phyloP scores from a whole-genome alignment of 1,140 invertebrate genomes.

The Temnothorax longispinosus region DNA sequence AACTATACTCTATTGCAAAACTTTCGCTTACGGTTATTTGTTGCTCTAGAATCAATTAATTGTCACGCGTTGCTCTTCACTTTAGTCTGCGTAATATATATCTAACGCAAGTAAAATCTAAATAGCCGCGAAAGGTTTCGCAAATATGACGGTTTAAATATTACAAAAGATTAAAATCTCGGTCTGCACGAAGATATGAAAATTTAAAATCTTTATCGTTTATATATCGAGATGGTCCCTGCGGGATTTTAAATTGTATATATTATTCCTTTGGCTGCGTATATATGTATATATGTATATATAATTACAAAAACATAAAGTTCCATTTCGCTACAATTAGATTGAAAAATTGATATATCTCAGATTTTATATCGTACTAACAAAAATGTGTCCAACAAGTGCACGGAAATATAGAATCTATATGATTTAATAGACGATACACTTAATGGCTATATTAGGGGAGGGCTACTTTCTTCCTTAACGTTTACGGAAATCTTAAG shows the following conservation, averaged over 20 bases:
- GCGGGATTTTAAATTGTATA: conserved; percentile 74
- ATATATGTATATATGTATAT: conserved; percentile 28
- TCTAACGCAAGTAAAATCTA: conserved; percentile 17
- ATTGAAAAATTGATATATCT: conserved; percentile 60
- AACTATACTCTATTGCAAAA: conserved; percentile 37
- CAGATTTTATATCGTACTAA: conserved; percentile 31
- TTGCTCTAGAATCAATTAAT: conserved; percentile 20
- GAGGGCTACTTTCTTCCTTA: conserved; percentile 29
- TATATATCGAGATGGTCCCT: conserved; percentile 77
- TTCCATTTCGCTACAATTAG: conserved; percentile 5
- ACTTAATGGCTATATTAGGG: not conserved
- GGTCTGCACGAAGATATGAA: conserved; percentile 59
- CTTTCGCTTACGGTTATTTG: not conserved
- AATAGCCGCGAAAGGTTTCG: conserved; percentile 10
- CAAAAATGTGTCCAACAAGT: conserved; percentile 37
- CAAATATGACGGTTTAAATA: conserved; percentile 43
- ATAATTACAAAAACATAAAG: conserved; percentile 69
- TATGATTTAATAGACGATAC: conserved; percentile 12
- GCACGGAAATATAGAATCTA: conserved; percentile 53
- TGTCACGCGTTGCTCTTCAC: not conserved
- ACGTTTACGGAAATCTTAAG: conserved; percentile 53
- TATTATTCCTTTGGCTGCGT: conserved; percentile 43
- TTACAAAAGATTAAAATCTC: conserved; percentile 55
- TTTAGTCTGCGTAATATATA: conserved; percentile 5
- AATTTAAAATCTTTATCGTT: conserved; percentile 60